phyloP scores from a whole-genome alignment of 2,888 invertebrate species.

The Thysanoteuthis rhombus region DNA sequence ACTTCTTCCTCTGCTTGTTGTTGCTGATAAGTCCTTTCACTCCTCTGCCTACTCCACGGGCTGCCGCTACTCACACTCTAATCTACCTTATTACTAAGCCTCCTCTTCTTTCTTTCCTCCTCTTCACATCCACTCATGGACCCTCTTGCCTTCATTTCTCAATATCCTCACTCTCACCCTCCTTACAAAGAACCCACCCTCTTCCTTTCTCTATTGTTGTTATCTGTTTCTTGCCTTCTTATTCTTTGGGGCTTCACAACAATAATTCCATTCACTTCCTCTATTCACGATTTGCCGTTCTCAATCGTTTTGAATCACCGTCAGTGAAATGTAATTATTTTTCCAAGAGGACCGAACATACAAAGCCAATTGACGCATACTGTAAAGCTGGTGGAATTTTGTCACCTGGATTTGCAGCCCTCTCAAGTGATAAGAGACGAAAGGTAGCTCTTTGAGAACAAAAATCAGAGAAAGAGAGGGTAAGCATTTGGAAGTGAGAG shows the following conservation, averaged over 20 bases:
- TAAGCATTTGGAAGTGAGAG: background rate
- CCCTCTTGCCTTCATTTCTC: background rate
- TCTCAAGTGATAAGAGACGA: too few species aligned
- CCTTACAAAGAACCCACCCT: background rate
- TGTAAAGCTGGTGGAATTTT: conserved; percentile 33
- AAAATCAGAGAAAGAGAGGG: too few species aligned
- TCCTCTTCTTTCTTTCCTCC: background rate
- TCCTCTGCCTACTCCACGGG: background rate
- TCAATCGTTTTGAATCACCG: conserved; percentile 21
- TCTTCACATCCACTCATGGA: background rate
- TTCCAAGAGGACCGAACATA: conserved; percentile 24
- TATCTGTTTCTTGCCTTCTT: background rate
- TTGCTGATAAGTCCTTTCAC: background rate
- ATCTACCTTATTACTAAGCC: background rate
- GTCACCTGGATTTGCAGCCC: conserved; percentile 35
- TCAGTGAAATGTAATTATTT: conserved; percentile 33
- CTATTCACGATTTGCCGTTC: background rate
- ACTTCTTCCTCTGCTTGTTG: background rate
- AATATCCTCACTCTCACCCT: background rate
- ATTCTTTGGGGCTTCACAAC: background rate
- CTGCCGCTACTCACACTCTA: background rate
- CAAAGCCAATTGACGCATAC: conserved; percentile 32
- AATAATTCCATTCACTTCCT: background rate
- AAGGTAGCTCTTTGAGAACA: too few species aligned
- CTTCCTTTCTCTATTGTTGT: background rate